Evolutionary conservation across 1,140 invertebrate species (phyloP).

Genomic region (Papilio polytes): DNA sequence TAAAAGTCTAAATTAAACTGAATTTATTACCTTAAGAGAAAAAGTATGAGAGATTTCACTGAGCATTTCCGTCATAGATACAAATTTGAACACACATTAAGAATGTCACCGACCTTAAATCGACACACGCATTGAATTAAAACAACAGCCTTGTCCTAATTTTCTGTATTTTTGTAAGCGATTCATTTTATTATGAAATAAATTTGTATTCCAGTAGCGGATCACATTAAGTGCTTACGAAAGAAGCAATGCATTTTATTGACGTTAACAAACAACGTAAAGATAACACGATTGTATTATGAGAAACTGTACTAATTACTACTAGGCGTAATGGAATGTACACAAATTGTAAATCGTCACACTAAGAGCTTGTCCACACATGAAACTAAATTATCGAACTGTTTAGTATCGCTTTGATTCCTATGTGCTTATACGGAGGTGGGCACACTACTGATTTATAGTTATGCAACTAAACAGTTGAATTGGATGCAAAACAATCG

Average conservation of each 20-base stretch:
- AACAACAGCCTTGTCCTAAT: slow-evolving; percentile 50
- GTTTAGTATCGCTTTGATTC: no score
- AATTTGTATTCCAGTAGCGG: slow-evolving; percentile 46
- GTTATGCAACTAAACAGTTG: no score
- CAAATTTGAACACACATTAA: not conserved
- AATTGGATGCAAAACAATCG: no score
- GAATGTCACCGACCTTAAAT: slow-evolving; percentile 11
- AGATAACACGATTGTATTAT: not conserved
- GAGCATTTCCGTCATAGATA: not conserved
- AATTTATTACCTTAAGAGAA: not conserved
- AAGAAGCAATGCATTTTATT: slow-evolving; percentile 1
- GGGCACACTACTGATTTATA: no score
- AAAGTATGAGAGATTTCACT: not conserved
- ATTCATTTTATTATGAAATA: slow-evolving; percentile 45
- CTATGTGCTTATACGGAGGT: no score
- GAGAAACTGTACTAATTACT: not conserved
- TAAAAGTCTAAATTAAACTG: no score
- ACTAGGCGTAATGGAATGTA: no score
- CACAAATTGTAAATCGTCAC: no score
- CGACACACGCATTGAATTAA: slow-evolving; percentile 41
- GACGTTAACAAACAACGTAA: slow-evolving; percentile 1
- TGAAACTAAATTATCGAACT: no score
- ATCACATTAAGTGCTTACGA: slow-evolving; percentile 39
- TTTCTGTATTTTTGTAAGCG: slow-evolving; percentile 45
- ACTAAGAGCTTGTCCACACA: no score